These are phyloP conservation scores for Eupithecia subfuscata DNA, from an alignment of 2,888 invertebrate species.

Conservation along the genomic window DNA sequence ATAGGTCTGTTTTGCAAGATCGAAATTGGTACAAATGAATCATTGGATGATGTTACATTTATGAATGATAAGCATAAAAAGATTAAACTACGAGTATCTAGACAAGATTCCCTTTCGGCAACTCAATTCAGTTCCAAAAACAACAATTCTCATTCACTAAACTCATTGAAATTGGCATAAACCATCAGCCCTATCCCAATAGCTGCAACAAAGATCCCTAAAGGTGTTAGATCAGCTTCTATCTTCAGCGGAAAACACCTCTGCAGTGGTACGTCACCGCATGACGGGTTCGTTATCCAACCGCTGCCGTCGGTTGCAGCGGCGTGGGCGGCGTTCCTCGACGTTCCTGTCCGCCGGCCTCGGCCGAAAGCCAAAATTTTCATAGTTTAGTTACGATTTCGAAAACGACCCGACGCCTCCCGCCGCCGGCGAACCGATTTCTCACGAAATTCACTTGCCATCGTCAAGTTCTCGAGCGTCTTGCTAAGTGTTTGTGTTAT, in stretches of 20 bases:
- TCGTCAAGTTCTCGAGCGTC: slow-evolving; percentile 74
- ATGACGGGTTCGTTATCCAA: slow-evolving; percentile 76
- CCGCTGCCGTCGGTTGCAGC: slow-evolving; percentile 68
- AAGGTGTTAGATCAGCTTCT: slow-evolving; percentile 69
- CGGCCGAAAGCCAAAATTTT: slow-evolving; percentile 79
- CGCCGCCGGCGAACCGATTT: slow-evolving; percentile 81
- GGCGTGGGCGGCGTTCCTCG: slow-evolving; percentile 56
- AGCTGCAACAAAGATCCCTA: slow-evolving; percentile 46
- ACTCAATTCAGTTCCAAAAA: slow-evolving; percentile 8
- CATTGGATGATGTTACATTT: neutral
- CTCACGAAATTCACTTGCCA: slow-evolving; percentile 74
- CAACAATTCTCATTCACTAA: slow-evolving; percentile 13
- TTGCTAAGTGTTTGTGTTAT: slow-evolving; percentile 60
- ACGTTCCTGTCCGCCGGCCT: slow-evolving; percentile 70
- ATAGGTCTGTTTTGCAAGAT: neutral
- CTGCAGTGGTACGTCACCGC: slow-evolving; percentile 75
- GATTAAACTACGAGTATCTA: neutral
- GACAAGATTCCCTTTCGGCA: slow-evolving; percentile 1
- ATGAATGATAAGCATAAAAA: neutral
- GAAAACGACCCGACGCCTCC: slow-evolving; percentile 85
- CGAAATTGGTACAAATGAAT: neutral
- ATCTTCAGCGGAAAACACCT: slow-evolving; percentile 83
- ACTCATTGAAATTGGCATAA: slow-evolving; percentile 25
- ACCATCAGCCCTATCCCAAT: slow-evolving; percentile 51
- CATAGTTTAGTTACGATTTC: slow-evolving; percentile 84